Evolutionary conservation across 2,888 invertebrate species (phyloP).

Genomic region (Norana najaformis): DNA sequence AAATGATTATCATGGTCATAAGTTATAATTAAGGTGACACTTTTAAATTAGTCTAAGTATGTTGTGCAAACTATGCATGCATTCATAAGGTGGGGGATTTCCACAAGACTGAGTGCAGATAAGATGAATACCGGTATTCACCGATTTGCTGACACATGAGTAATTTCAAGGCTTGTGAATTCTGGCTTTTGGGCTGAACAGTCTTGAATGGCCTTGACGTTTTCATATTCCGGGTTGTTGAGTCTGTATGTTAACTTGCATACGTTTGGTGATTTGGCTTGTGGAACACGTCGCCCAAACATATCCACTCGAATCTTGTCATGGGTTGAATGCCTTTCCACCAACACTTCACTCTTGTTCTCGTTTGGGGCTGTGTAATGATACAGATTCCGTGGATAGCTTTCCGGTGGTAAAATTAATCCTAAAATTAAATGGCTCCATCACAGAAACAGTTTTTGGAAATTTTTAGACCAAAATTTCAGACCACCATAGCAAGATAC

Average conservation of each 20-base stretch:
- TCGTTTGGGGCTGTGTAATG: neutral
- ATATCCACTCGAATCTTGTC: slow-evolving; percentile 48
- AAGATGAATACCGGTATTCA: neutral
- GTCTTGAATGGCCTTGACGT: slow-evolving; percentile 46
- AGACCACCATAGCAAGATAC: neutral
- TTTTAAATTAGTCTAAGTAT: neutral
- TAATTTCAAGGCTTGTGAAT: neutral
- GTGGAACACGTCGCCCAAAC: slow-evolving; percentile 52
- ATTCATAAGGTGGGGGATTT: neutral
- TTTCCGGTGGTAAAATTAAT: slow-evolving; percentile 7
- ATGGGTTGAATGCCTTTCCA: neutral
- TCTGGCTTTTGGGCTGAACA: neutral
- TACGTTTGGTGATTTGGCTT: slow-evolving; percentile 51
- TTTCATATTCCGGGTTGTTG: slow-evolving; percentile 55
- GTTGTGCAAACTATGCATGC: neutral
- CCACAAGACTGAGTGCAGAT: neutral
- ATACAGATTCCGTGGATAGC: slow-evolving; percentile 7
- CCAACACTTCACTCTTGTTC: neutral
- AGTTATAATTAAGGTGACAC: neutral
- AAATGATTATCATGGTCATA: neutral
- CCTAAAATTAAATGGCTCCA: slow-evolving; percentile 15
- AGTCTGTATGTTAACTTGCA: slow-evolving; percentile 58
- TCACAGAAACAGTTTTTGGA: neutral
- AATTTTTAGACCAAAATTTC: neutral
- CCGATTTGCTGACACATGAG: neutral